phyloP scores from a whole-genome alignment of 37 sponge, comb jelly and placozoan genomes.

The Spongia lamella region DNA sequence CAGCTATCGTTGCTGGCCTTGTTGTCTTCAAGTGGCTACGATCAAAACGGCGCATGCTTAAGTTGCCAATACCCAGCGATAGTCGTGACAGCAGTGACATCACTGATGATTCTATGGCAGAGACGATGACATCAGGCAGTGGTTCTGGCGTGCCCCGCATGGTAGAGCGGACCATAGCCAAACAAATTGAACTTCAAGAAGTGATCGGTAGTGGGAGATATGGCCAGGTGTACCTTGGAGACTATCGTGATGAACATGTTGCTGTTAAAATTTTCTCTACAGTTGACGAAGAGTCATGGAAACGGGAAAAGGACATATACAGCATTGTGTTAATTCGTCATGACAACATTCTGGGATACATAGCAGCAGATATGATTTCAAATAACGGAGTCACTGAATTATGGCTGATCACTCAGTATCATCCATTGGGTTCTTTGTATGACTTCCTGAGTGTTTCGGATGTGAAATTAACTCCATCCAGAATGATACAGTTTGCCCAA shows the following conservation, averaged over 20 bases:
- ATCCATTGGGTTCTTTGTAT: conserved; percentile 69
- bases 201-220: conserved; percentile 84
- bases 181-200: conserved; percentile 63
- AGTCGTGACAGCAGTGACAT: too few species aligned
- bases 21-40: too few species aligned
- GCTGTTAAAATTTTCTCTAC: conserved; percentile 93
- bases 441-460: conserved; percentile 54
- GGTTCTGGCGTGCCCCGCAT: conserved; percentile 72
- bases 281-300: conserved; percentile 77
- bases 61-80: too few species aligned
- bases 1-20: too few species aligned
- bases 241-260: conserved; percentile 68
- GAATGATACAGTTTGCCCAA: conserved; percentile 29
- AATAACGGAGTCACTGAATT: conserved; percentile 71
- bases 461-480: conserved; percentile 26
- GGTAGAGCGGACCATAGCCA: conserved; percentile 76
- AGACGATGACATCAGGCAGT: conserved; percentile 63
- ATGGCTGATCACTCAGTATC: conserved; percentile 87
- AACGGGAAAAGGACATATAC: conserved; percentile 77
- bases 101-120: conserved; percentile 16
- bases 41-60: too few species aligned
- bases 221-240: conserved; percentile 79
- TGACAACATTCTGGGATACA: conserved; percentile 71
- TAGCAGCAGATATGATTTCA: conserved; percentile 75
- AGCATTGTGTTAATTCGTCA: conserved; percentile 74